A percentile compares a stretch with the other conserved stretches of the same genome.
Conservation (phyloP, 2,888 invertebrate genomes). For the Tenthredo distinguenda region DNA sequence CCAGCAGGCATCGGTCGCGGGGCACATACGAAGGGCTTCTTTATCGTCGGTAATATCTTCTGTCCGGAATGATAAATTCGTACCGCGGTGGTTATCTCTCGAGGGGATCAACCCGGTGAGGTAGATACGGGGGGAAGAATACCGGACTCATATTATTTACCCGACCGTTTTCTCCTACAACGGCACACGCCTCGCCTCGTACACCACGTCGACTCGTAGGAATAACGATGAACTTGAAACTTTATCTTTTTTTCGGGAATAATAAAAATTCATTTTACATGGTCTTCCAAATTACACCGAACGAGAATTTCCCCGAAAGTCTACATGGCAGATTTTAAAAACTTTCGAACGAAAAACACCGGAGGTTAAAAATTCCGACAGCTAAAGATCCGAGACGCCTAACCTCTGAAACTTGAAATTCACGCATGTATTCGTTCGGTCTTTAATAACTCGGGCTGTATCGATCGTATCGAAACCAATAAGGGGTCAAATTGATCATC, state of each 20-base stretch:
- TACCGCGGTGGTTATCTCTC: constrained; percentile 54
- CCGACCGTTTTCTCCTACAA: constrained; percentile 26
- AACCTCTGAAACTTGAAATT: background rate
- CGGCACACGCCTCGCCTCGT: constrained; percentile 30
- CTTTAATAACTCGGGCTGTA: too few relatives aligned
- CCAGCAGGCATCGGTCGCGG: constrained; percentile 39
- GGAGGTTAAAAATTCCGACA: too few relatives aligned
- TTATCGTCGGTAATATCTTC: constrained; percentile 56
- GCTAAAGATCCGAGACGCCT: background rate
- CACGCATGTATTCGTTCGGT: too few relatives aligned
- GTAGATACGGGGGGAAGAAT: constrained; percentile 21
- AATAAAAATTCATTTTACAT: too few relatives aligned
- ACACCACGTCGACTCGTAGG: background rate
- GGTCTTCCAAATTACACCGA: too few relatives aligned
- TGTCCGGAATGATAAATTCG: constrained; percentile 56
- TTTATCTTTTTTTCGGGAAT: too few relatives aligned
- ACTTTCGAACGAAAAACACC: too few relatives aligned
- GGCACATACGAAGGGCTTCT: constrained; percentile 54
- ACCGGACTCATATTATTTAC: constrained; percentile 51
- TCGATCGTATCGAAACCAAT: too few relatives aligned
- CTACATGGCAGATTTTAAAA: too few relatives aligned
- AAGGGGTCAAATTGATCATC: too few relatives aligned
- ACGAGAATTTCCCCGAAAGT: background rate
- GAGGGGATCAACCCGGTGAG: constrained; percentile 51
- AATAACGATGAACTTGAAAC: too few relatives aligned